Evolutionary conservation across 2,797 vertebrate species (phyloP), one percentile per base, ranked within the genome.

Genomic region (Crocidura indochinensis): DNA sequence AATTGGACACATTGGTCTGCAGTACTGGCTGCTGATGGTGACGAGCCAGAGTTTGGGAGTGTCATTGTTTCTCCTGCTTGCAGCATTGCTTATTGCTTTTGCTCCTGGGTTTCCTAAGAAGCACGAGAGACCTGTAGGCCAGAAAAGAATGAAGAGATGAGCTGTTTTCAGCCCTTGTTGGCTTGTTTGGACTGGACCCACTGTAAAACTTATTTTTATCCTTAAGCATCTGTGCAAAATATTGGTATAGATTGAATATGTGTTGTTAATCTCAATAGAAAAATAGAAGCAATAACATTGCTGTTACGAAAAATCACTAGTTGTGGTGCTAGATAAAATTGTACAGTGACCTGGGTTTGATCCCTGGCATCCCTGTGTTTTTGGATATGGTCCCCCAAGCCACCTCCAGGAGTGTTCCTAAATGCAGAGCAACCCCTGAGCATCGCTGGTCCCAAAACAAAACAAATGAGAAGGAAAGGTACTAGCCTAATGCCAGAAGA

Each of bases 241-340:
- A 80, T 88, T 74, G 75, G 20, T 84, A 84, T 31, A 65, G 84
- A 64, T 91, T 89, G 19, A 76, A 22, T 88, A 92, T 95, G 67
- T 94, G 47, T 91, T 94, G 78, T 14, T 88, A 72, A 84, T 29
- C 27, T 80, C 75, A 79, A 74, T 27, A 29, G 75, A 88, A 73
- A 90, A 69, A 31, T 53, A 90, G 53, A 95, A 74, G 17, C 75
- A 44, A 26, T 94, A 82, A 67, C 82, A 79, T 88, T 67, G 77
- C 1, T 82, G 1, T 84, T 78, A 74, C 44, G 26, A 89, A 53
- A 92, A 88, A 68, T 22, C 29, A 64, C 49, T 56, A 56, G 53
- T 10, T 56, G 19, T 14, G 53, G 53, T 20, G 14, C 6, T 60
- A 6, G 15, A 17, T 17, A 20, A 19, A 17, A 17, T 60, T 20